phyloP scores from a whole-genome alignment of 2,113 vertebrate genomes.

The Elanoides forficatus region DNA sequence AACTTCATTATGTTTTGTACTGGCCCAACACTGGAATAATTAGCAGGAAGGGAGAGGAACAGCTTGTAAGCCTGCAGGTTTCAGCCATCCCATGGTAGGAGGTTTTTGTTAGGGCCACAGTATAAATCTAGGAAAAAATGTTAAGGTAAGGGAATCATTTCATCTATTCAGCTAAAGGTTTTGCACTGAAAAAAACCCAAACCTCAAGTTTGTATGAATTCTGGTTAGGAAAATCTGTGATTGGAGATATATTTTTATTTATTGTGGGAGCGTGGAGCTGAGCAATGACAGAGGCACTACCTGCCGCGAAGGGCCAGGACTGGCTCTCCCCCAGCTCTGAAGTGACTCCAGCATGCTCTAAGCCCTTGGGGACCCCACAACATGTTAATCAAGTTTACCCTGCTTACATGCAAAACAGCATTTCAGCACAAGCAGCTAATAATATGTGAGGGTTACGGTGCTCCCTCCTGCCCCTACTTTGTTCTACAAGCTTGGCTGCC shows the following conservation, averaged over 20 bases:
- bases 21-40: neutral
- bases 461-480: neutral
- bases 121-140: neutral
- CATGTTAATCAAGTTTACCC: accelerated
- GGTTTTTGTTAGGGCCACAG: neutral
- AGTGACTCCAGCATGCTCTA: accelerated
- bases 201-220: neutral
- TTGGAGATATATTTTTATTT: neutral
- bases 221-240: neutral
- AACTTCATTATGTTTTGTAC: neutral
- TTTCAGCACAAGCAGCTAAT: neutral
- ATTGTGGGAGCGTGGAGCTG: neutral
- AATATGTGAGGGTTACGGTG: accelerated
- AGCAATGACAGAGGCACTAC: neutral
- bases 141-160: neutral
- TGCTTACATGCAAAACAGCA: neutral
- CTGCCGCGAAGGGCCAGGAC: accelerated
- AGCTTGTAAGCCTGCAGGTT: neutral
- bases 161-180: neutral
- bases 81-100: neutral
- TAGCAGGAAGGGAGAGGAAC: neutral
- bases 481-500: neutral
- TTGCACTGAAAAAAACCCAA: neutral
- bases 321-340: neutral
- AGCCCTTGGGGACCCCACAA: neutral